phyloP scores from a whole-genome alignment of 2,113 vertebrate species.

The Alosa alosa region DNA sequence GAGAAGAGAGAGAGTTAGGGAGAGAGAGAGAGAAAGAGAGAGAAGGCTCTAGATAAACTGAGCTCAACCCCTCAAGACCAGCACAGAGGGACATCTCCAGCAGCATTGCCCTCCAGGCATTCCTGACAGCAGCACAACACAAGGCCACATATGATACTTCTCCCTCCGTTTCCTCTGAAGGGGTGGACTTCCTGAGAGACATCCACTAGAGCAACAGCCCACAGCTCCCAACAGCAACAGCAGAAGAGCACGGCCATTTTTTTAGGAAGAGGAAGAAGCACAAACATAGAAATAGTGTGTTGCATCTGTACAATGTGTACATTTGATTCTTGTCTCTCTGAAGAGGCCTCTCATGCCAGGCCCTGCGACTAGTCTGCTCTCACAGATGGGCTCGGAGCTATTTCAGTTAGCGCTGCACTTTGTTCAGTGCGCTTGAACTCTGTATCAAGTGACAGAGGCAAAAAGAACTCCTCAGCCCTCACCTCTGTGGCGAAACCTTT shows the following conservation, averaged over 20 bases:
- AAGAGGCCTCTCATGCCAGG: background rate
- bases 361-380: background rate
- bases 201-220: background rate
- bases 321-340: background rate
- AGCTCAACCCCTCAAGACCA: background rate
- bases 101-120: background rate
- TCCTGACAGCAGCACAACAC: background rate
- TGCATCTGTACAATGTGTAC: background rate
- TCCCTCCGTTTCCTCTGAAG: background rate
- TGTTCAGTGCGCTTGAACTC: background rate
- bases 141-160: background rate
- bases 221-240: background rate
- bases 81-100: slow-evolving; percentile 3
- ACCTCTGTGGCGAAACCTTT: slow-evolving; percentile 22
- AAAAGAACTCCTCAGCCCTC: slow-evolving; percentile 13
- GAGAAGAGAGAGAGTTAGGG: background rate
- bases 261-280: background rate
- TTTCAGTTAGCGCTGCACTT: slow-evolving; percentile 4
- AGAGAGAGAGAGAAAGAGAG: background rate
- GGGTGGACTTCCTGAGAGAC: background rate
- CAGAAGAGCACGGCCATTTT: background rate
- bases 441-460: slow-evolving; percentile 4
- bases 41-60: background rate
- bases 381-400: background rate
- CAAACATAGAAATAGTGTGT: background rate